Conservation (phyloP, 2,888 invertebrate species). For the Nomada fabriciana region DNA sequence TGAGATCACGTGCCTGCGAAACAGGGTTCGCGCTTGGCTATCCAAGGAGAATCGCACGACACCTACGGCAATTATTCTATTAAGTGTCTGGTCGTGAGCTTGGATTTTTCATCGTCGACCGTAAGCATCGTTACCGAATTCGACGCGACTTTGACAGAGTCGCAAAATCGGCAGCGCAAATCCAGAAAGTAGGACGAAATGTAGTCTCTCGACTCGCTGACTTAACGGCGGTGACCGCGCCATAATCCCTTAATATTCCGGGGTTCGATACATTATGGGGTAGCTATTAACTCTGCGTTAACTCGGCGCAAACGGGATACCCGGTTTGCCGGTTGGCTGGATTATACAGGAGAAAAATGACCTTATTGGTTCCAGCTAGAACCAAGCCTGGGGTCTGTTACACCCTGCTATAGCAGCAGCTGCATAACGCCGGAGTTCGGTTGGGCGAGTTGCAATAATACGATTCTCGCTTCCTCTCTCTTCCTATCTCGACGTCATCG, state of each 20-base stretch:
- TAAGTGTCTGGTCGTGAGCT: neutral
- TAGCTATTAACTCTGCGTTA: constrained; percentile 80
- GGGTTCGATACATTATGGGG: constrained; percentile 77
- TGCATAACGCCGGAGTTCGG: constrained; percentile 65
- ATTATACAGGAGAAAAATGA: constrained; percentile 79
- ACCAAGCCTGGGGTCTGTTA: constrained; percentile 73
- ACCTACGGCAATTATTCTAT: neutral
- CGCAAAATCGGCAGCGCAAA: constrained; percentile 46
- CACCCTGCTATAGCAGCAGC: constrained; percentile 73
- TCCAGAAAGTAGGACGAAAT: constrained; percentile 64
- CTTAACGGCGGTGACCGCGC: constrained; percentile 63
- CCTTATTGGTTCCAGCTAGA: constrained; percentile 78
- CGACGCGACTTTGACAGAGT: neutral
- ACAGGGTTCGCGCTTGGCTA: neutral
- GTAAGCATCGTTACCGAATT: neutral
- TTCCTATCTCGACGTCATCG: constrained; percentile 39
- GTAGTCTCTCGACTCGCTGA: constrained; percentile 57
- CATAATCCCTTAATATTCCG: constrained; percentile 80
- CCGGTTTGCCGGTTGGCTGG: constrained; percentile 74
- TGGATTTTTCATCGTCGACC: neutral
- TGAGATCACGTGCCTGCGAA: neutral
- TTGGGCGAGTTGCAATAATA: constrained; percentile 79
- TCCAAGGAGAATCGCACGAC: too few species aligned
- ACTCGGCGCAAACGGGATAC: constrained; percentile 76
- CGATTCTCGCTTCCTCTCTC: constrained; percentile 75